These are phyloP conservation scores for Prosapia bicincta DNA, from an alignment of 2,888 invertebrate species.

Conservation along the genomic window DNA sequence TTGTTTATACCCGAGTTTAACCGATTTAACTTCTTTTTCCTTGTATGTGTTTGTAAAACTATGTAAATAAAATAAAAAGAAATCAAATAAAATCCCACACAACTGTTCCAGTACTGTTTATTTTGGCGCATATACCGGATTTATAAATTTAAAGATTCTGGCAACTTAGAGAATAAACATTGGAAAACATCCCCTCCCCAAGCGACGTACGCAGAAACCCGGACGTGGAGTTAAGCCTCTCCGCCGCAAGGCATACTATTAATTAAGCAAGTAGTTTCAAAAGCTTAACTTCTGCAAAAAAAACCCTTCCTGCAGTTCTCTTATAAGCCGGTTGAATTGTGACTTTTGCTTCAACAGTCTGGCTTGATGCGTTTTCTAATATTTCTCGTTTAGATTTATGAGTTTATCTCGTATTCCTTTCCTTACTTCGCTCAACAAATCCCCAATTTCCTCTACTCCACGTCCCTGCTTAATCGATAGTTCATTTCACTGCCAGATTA, in stretches of 20 bases:
- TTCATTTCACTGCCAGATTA: not conserved
- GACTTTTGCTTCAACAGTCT: not conserved
- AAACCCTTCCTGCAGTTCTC: not conserved
- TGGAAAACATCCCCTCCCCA: no score
- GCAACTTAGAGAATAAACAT: no score
- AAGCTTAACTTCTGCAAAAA: not conserved
- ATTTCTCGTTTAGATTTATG: not conserved
- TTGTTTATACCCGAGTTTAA: no score
- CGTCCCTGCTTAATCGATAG: not conserved
- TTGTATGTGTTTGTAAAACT: no score
- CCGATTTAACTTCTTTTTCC: no score
- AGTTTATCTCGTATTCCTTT: not conserved
- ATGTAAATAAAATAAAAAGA: no score
- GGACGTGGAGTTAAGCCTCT: no score
- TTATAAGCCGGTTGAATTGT: not conserved
- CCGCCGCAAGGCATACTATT: not conserved
- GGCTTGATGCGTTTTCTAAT: not conserved
- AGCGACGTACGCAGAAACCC: not conserved
- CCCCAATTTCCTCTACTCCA: not conserved
- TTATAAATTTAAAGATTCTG: no score
- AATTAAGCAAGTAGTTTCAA: not conserved
- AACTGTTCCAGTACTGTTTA: no score
- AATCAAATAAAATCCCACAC: no score
- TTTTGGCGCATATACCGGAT: no score
- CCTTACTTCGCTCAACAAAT: not conserved